Evolutionary conservation across 2,888 invertebrate species (phyloP).

Genomic region (Piscicola geometra): DNA sequence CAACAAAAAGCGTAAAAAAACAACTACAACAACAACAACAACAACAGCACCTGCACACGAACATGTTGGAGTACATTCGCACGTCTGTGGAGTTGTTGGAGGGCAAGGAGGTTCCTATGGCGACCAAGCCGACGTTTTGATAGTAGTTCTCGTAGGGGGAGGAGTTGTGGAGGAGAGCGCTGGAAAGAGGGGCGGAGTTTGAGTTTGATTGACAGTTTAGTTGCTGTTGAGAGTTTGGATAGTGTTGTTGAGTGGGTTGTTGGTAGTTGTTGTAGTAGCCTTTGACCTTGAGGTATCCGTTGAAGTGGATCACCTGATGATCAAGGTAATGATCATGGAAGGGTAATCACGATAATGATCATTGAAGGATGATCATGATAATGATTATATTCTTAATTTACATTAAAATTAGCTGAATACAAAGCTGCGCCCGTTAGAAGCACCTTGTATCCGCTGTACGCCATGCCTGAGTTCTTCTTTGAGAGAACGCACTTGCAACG

Average conservation of each 20-base stretch:
- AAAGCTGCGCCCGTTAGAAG: not conserved
- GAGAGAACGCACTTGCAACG: constrained; percentile 37
- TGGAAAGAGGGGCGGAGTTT: not conserved
- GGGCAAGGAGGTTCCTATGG: constrained; percentile 37
- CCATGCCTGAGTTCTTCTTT: constrained; percentile 37
- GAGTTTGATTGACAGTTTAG: too few species aligned
- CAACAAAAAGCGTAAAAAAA: too few species aligned
- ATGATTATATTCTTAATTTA: not conserved
- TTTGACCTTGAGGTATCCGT: constrained; percentile 35
- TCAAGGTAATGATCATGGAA: not conserved
- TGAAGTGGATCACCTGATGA: constrained; percentile 36
- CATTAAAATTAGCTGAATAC: not conserved
- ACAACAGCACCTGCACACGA: constrained; percentile 38
- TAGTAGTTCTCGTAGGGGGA: constrained; percentile 23
- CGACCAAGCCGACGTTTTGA: constrained; percentile 35
- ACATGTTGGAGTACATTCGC: constrained; percentile 36
- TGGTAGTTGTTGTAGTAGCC: not conserved
- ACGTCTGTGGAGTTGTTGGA: constrained; percentile 35
- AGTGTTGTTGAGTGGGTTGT: not conserved
- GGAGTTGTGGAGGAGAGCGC: not conserved
- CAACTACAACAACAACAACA: too few species aligned
- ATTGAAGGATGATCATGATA: not conserved
- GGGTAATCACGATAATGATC: not conserved
- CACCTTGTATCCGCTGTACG: constrained; percentile 37
- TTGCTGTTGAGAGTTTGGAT: not conserved